phyloP scores from a whole-genome alignment of 2,113 vertebrate species.

The Xiphias gladius region DNA sequence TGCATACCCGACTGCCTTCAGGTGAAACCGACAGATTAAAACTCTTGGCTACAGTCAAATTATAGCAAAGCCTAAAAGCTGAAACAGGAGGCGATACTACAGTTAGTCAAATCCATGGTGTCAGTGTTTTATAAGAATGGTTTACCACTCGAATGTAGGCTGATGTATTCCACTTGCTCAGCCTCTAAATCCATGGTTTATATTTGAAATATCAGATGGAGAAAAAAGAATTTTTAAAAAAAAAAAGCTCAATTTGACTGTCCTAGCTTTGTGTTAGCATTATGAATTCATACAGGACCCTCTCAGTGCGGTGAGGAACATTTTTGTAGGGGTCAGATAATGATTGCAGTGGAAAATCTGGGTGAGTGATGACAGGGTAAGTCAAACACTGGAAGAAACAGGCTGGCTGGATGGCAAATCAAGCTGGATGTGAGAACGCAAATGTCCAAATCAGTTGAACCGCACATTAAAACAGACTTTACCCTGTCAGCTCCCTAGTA shows the following conservation, averaged over 20 bases:
- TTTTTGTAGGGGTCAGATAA: conserved; percentile 14
- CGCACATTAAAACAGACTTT: too few relatives aligned
- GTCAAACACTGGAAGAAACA: conserved; percentile 34
- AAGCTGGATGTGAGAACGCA: too few relatives aligned
- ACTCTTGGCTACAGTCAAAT: conserved; percentile 15
- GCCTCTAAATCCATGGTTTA: not conserved
- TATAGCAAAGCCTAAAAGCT: not conserved
- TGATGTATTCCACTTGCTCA: not conserved
- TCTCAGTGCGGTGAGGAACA: not conserved
- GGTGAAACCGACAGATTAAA: not conserved
- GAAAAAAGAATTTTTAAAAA: too few relatives aligned
- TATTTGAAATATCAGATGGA: not conserved
- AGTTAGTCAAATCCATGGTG: not conserved
- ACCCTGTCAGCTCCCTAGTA: too few relatives aligned
- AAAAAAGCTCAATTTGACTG: not conserved
- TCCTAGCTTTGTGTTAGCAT: not conserved
- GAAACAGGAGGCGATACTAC: not conserved
- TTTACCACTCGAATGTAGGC: not conserved
- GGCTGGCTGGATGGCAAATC: conserved; percentile 33
- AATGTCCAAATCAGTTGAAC: too few relatives aligned
- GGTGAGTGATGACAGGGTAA: conserved; percentile 16
- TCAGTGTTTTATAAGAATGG: not conserved
- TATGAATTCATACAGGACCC: not conserved
- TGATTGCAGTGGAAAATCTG: conserved; percentile 27
- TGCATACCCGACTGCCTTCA: not conserved